phyloP scores from a whole-genome alignment of 2,797 vertebrate species.

The Thalassophryne amazonica region DNA sequence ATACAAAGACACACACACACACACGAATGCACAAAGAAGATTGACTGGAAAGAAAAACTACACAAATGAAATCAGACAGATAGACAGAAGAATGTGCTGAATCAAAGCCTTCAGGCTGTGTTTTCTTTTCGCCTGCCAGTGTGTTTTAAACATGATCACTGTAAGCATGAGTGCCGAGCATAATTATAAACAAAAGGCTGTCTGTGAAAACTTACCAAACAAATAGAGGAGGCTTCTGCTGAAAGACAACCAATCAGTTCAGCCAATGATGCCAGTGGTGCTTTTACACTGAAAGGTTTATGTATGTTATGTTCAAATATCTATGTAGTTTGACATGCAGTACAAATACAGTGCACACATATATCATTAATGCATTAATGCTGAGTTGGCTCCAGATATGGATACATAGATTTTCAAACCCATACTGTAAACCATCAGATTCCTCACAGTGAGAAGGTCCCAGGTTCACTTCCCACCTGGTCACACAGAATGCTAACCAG shows the following conservation, averaged over 20 bases:
- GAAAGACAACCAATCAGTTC: not conserved
- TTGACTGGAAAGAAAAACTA: not conserved
- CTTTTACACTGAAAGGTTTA: not conserved
- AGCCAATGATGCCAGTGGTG: not conserved
- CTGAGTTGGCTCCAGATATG: no score
- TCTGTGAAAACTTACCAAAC: not conserved
- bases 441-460: no score
- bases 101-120: not conserved
- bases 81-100: not conserved
- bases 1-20: no score
- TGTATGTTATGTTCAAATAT: constrained; percentile 2
- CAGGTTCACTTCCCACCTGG: no score
- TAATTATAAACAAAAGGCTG: not conserved
- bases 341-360: no score
- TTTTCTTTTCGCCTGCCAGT: not conserved
- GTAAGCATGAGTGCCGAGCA: not conserved
- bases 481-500: no score
- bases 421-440: no score
- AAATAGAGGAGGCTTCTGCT: not conserved
- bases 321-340: no score
- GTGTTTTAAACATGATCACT: not conserved
- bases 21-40: not conserved
- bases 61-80: constrained; percentile 1
- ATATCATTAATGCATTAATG: no score
- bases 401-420: no score